phyloP scores from a whole-genome alignment of 2,888 invertebrate species.

The Dusona sp. region DNA sequence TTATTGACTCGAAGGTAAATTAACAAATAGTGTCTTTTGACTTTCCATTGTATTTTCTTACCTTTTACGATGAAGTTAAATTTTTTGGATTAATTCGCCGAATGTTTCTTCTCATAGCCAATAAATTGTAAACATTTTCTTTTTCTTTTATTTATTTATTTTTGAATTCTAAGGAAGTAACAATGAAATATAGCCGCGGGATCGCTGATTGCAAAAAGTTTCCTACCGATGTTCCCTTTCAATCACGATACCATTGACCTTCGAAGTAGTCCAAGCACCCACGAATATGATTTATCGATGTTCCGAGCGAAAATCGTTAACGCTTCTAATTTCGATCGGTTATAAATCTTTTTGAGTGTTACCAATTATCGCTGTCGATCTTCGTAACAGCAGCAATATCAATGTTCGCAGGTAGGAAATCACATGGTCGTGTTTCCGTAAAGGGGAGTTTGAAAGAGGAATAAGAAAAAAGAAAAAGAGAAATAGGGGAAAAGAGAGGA shows the following conservation, averaged over 20 bases:
- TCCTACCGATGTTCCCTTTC: slow-evolving; percentile 12
- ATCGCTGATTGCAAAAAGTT: slow-evolving; percentile 9
- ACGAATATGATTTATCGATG: slow-evolving; percentile 5
- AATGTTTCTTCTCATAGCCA: neutral
- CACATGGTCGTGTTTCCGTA: slow-evolving; percentile 45
- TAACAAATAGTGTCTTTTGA: neutral
- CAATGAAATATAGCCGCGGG: neutral
- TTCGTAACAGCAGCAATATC: slow-evolving; percentile 28
- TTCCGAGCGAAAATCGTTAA: slow-evolving; percentile 4
- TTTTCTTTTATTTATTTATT: neutral
- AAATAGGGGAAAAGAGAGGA: slow-evolving; percentile 61
- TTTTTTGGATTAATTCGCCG: neutral
- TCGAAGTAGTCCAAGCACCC: slow-evolving; percentile 17
- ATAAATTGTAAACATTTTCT: neutral
- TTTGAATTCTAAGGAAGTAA: too few species aligned
- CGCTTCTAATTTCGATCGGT: slow-evolving; percentile 1
- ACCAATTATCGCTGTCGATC: slow-evolving; percentile 28
- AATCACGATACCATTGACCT: slow-evolving; percentile 19
- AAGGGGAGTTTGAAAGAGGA: slow-evolving; percentile 30
- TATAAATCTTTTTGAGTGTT: slow-evolving; percentile 7
- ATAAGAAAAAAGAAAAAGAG: slow-evolving; percentile 65
- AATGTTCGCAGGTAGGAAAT: slow-evolving; percentile 65
- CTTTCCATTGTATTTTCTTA: neutral
- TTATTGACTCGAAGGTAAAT: neutral
- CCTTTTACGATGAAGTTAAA: neutral